Base-by-base conservation (phyloP, 2,888 invertebrate species). In the Acronicta alni region DNA sequence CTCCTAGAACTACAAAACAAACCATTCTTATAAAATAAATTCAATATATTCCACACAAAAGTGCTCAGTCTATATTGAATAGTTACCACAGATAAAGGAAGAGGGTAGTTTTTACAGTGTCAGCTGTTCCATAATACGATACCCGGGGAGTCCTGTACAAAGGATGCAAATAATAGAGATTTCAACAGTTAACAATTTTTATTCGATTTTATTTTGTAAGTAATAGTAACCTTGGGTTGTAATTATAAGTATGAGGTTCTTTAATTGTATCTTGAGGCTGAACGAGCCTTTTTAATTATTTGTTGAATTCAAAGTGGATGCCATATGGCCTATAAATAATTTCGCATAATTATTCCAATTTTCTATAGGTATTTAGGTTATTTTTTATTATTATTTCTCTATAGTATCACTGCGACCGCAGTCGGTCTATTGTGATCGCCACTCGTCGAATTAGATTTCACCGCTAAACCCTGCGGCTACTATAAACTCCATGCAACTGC, bases 51-150 rank as follows among this genome's bases (percentile, higher is more conserved):
- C 41, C 7, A 8, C 12, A 45, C 43, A 52, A 76, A 76, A 64
- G 74, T 58, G 62, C 38, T 41, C 54, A 17, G 1, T 23, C 23
- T 23, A 61, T 75, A 81, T 81, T 83, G 72, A 77, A 81, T 79
- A 56, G 59, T 75, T 64, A 76, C 75, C 75, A 80, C 81, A 84
- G 82, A 84, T 75, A 84, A 84, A 82, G 85, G 82, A 87, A 82
- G 85, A 85, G 88, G 89, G 89, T 80, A 15, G 73, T 82, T 91
- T 89, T 89, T 88, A 73, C 79, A 53, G 41, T 83, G 88, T 91
- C 93, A 93, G 93, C 92, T 93, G 93, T 90, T 91, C 81, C 57
- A 56, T 82, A 87, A 87, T 83, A 62, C 70, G 81, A 85, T 77
- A 80, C 83, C 77, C 67, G 73, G 74, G 78, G 82, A 73, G 75